A percentile compares a stretch with the other conserved stretches of the same genome.
phyloP scores from a whole-genome alignment of 2,113 vertebrate species.

The Rhinichthys klamathensis region DNA sequence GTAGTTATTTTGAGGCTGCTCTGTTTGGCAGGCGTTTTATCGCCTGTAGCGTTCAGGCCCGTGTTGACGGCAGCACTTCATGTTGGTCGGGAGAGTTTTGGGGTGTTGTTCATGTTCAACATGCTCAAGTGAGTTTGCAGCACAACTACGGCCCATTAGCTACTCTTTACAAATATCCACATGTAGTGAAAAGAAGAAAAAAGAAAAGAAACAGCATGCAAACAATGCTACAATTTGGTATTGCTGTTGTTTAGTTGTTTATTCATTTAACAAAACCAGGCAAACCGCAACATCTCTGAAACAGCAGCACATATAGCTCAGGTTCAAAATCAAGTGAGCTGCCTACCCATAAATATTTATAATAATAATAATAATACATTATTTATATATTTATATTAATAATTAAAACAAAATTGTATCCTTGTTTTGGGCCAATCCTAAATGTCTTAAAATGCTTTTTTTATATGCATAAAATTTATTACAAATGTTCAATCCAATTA shows the following conservation, averaged over 20 bases:
- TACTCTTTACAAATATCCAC: constrained; percentile 5
- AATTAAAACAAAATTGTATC: too few relatives aligned
- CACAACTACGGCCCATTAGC: constrained; percentile 11
- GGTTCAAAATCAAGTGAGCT: background rate
- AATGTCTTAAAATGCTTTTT: too few relatives aligned
- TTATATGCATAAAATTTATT: too few relatives aligned
- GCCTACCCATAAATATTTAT: background rate
- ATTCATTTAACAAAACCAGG: background rate
- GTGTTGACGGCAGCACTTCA: constrained; percentile 25
- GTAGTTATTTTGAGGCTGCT: constrained; percentile 42
- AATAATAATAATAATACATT: too few relatives aligned
- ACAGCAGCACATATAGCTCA: background rate
- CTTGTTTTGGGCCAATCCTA: too few relatives aligned
- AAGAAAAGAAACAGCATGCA: background rate
- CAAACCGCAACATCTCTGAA: background rate
- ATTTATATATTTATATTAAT: too few relatives aligned
- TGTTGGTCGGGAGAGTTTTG: constrained; percentile 5
- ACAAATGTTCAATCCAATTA: background rate
- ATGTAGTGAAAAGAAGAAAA: background rate
- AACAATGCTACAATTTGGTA: background rate
- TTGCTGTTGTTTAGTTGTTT: background rate
- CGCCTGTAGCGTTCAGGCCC: background rate
- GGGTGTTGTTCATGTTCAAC: constrained; percentile 12
- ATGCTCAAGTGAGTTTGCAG: constrained; percentile 4
- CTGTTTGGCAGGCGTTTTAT: constrained; percentile 27